Evolutionary conservation across 2,113 vertebrate genomes (phyloP).

Genomic region (Gambusia affinis): DNA sequence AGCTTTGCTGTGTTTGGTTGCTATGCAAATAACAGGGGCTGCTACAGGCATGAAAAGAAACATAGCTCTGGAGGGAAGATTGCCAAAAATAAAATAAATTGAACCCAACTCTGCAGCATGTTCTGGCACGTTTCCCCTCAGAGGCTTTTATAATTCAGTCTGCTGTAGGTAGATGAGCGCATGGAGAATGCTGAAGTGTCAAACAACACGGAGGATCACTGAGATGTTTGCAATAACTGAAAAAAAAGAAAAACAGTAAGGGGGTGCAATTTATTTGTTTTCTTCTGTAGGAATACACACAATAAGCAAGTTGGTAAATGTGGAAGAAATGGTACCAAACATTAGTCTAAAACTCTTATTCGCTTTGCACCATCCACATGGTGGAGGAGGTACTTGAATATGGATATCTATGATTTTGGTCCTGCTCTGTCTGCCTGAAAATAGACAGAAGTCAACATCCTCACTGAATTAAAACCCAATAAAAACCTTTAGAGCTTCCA

Average conservation of each 20-base stretch:
- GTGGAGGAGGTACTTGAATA: no score
- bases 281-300: no score
- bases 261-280: no score
- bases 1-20: background rate
- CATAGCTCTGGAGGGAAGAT: background rate
- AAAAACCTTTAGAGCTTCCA: no score
- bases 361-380: no score
- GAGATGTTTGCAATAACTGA: background rate
- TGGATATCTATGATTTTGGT: no score
- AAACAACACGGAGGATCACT: background rate
- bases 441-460: no score
- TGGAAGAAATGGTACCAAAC: no score
- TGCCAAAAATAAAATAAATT: background rate
- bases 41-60: constrained; percentile 6
- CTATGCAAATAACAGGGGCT: background rate
- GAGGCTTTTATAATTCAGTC: background rate
- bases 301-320: no score
- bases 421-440: no score
- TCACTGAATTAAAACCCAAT: no score
- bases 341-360: no score
- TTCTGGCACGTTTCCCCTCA: constrained; percentile 10
- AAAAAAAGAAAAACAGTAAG: background rate
- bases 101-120: background rate
- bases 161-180: background rate
- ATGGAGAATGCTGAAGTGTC: background rate